Evolutionary conservation across 2,888 invertebrate species (phyloP).

Genomic region (Tillus elongatus): DNA sequence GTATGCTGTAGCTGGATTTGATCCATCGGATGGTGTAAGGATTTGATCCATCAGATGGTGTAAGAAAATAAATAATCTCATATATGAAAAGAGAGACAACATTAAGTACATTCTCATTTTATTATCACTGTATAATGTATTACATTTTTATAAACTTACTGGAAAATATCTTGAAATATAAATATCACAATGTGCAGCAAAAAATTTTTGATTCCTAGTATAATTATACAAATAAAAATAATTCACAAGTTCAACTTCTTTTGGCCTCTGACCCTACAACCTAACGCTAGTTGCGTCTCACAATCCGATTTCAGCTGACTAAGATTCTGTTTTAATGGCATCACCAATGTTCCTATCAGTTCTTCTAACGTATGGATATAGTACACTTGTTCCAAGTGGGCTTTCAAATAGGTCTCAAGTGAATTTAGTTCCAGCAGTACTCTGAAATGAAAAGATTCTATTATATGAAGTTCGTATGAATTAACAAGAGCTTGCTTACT

Average conservation of each 20-base stretch:
- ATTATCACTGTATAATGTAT: too few relatives aligned
- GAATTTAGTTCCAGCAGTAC: conserved; percentile 46
- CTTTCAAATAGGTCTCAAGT: conserved; percentile 46
- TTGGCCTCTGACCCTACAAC: conserved; percentile 38
- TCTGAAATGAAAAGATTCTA: conserved; percentile 40
- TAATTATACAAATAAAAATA: conserved; percentile 1
- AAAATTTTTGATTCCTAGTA: too few relatives aligned
- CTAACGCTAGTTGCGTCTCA: conserved; percentile 45
- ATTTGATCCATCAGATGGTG: too few relatives aligned
- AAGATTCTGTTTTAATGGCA: conserved; percentile 46
- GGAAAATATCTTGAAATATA: too few relatives aligned
- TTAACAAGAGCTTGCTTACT: conserved; percentile 43
- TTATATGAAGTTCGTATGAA: conserved; percentile 1
- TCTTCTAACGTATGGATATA: conserved; percentile 53
- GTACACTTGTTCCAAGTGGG: conserved; percentile 46
- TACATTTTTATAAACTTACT: too few relatives aligned
- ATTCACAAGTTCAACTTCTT: conserved; percentile 29
- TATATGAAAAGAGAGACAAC: too few relatives aligned
- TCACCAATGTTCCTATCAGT: conserved; percentile 50
- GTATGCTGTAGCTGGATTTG: too few relatives aligned
- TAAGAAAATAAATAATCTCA: too few relatives aligned
- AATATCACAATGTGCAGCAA: too few relatives aligned
- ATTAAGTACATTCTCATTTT: too few relatives aligned
- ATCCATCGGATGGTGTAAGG: too few relatives aligned
- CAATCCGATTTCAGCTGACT: conserved; percentile 45